A percentile compares a stretch with the other conserved stretches of the same genome.
These are phyloP conservation scores for Galendromus occidentalis DNA, from an alignment of 1,140 invertebrate species.

Conservation along the genomic window DNA sequence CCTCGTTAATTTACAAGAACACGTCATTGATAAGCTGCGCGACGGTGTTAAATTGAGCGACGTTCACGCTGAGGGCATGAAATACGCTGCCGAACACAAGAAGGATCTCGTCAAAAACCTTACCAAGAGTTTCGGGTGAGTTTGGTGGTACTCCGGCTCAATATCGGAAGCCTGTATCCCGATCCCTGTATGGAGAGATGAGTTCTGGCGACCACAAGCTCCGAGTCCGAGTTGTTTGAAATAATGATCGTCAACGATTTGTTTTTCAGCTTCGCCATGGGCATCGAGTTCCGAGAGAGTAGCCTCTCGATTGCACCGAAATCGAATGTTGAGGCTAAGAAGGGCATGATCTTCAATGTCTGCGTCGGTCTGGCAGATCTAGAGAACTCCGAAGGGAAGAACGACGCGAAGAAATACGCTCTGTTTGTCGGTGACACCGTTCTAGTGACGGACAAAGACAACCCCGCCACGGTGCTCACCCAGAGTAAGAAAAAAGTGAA, in stretches of 20 bases:
- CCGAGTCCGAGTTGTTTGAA: too few relatives aligned
- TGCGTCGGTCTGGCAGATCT: conserved; percentile 82
- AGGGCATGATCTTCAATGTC: conserved; percentile 88
- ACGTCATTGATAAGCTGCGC: conserved; percentile 60
- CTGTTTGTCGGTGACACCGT: conserved; percentile 94
- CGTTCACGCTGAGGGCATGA: conserved; percentile 65
- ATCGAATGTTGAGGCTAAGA: conserved; percentile 53
- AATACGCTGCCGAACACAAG: conserved; percentile 67
- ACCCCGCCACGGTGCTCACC: conserved; percentile 65
- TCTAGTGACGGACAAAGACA: conserved; percentile 65
- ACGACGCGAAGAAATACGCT: conserved; percentile 65
- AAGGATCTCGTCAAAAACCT: conserved; percentile 68
- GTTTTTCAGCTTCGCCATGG: conserved; percentile 58
- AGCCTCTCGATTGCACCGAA: conserved; percentile 78
- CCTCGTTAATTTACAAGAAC: conserved; percentile 71
- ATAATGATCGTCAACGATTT: neutral
- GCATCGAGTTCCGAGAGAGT: conserved; percentile 92
- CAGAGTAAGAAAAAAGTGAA: conserved; percentile 79
- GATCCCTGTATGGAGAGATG: neutral
- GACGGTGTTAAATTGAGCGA: conserved; percentile 64
- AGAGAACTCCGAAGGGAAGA: conserved; percentile 42
- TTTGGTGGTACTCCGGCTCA: conserved; percentile 9
- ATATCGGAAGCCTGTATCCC: neutral
- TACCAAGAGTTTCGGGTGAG: conserved; percentile 71
- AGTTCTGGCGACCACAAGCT: too few relatives aligned